Evolutionary conservation across 2,888 invertebrate species (phyloP), one percentile per base, ranked within the genome.

Genomic region (Spialia ferax): DNA sequence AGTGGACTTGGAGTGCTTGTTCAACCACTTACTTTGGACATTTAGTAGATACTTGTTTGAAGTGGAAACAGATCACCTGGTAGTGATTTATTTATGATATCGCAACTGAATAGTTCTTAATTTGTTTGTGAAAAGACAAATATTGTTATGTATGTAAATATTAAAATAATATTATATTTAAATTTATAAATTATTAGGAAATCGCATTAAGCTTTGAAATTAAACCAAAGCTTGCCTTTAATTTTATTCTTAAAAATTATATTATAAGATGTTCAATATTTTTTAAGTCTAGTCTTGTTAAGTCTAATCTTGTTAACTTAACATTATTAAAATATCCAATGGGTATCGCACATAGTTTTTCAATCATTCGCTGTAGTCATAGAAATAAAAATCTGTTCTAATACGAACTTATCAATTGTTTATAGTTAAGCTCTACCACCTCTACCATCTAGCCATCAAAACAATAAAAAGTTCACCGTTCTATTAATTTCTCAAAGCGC

Each of bases 11-110:
- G 5, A 65, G 65, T 59, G 65, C 59, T 59, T 59, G 22, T 50
- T 59, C 65, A 65, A 65, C 59, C 59, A 65, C 65, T 63, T 54
- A 63, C 63, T 65, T 59, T 60, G 59, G 38, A 65, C 45, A 56
- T 65, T 59, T 64, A 64, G 57, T 64, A 52, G 38, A 65, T 59
- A 65, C 65, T 65, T 59, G 52, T 65, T 42, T 52, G 50, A 29
- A 65, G 65, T 59, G 59, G 48, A 52, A 18, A 52, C 23, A 22
- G 61, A 62, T 35, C 61, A 35, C 35, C 61, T 35, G 32, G 22
- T 32, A 26, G n/a, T 20, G 42, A 3, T 38, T 55, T 42, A 42
- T 0, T 48, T 8, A 10, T 48, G 10, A 15, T 3, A 8, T 50
- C n/a, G 45, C 13, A 50, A 50, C 22, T 45, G 7, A 35, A 35